Evolutionary conservation across 2,888 invertebrate species (phyloP).

Genomic region (Falcaria lacertinaria): DNA sequence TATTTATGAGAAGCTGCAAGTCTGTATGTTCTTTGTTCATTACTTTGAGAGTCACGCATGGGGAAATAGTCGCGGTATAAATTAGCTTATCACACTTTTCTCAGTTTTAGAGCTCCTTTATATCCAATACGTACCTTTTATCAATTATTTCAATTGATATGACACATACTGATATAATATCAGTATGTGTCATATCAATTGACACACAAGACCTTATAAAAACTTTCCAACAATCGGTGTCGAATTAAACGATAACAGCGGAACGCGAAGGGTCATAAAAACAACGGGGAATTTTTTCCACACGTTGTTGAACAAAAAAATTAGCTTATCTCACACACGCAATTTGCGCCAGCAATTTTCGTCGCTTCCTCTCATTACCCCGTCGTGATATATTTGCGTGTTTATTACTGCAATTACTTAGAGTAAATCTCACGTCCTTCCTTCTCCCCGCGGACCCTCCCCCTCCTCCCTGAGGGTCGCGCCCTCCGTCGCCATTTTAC

Average conservation of each 20-base stretch:
- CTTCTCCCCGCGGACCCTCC: slow-evolving; percentile 49
- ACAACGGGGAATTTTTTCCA: slow-evolving; percentile 25
- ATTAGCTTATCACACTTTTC: no score
- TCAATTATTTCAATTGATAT: no score
- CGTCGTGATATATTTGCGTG: slow-evolving; percentile 79
- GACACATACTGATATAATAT: no score
- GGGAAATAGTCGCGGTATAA: no score
- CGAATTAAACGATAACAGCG: slow-evolving; percentile 4
- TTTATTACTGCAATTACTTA: slow-evolving; percentile 81
- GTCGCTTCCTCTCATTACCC: slow-evolving; percentile 78
- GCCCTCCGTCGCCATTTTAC: slow-evolving; percentile 73
- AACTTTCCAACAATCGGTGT: not conserved
- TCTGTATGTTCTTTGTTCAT: no score
- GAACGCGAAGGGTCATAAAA: slow-evolving; percentile 33
- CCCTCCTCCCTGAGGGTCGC: slow-evolving; percentile 59
- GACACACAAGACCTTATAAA: no score
- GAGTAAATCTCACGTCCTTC: slow-evolving; percentile 81
- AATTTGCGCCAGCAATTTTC: slow-evolving; percentile 77
- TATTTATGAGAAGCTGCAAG: no score
- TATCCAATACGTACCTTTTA: no score
- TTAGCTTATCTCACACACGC: slow-evolving; percentile 78
- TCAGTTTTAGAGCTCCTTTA: no score
- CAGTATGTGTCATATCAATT: no score
- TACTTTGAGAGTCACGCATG: no score
- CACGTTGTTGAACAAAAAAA: slow-evolving; percentile 54